Base-by-base conservation (phyloP, 2,113 vertebrate genomes). In the Lucifuga dentata region DNA sequence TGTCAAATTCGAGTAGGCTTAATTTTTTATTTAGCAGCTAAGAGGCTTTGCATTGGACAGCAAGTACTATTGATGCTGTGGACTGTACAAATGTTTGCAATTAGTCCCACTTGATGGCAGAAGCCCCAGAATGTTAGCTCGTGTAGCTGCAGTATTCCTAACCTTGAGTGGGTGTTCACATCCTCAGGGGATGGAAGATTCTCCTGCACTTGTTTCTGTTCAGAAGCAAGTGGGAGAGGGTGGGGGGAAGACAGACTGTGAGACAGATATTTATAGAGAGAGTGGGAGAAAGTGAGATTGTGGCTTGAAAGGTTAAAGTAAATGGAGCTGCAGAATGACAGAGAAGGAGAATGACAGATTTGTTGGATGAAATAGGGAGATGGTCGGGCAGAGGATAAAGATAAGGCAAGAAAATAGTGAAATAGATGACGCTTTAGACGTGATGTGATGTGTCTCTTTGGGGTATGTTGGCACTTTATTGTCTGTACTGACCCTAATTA, bases 201-300 rank as follows among this genome's bases (percentile, higher is more conserved):
- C 71, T 57, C 78, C 73, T 49, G 76, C 60, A 72, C 41, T 56
- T n/a, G n/a, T n/a, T 73, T 88, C 70, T 75, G 45, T 41, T 87
- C 46, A 49, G 49, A 76, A 60, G 72, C 19, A 23, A 73, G 35
- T 11, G 8, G 50, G 17, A 43, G 55, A 38, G 23, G 7, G 33
- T n/a, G n/a, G 41, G 26, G 17, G 2, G 56, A 15, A 52, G 32
- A 72, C 51, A 70, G 72, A 76, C 72, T 82, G 36, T 15, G 66
- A 83, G 76, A 84, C 68, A 62, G 76, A 83, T 85, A 90, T 88
- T 89, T 90, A 85, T 85, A 89, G 87, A 82, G 70, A 36, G 61
- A 83, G 78, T 82, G 83, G 76, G 74, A 84, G 77, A 84, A 68
- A 76, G 55, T 64, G 64, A 84, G 81, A 85, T 60, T 61, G 57